Evolutionary conservation across 2,113 vertebrate genomes (phyloP).

Genomic region (Gobio gobio): DNA sequence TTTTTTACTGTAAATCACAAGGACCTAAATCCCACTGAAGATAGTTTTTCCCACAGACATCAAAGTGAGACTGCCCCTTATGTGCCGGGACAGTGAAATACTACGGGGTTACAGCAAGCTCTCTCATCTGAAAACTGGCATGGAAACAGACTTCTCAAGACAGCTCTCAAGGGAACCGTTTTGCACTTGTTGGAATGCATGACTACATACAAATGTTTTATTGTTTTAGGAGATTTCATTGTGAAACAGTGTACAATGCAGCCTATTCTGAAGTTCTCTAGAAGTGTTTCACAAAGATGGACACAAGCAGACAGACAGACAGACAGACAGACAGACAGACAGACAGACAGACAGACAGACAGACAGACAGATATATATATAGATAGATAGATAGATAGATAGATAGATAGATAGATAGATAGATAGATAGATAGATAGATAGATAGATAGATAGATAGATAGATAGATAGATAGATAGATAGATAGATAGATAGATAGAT

Average conservation of each 20-base stretch:
- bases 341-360: not conserved
- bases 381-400: not conserved
- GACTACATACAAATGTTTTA: conserved; percentile 18
- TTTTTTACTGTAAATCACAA: conserved; percentile 23
- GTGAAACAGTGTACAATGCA: not conserved
- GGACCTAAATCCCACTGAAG: conserved; percentile 5
- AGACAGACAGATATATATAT: too few species aligned
- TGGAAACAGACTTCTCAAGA: not conserved
- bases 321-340: not conserved
- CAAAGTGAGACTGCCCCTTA: not conserved
- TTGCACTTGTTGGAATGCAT: not conserved
- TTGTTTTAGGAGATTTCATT: conserved; percentile 7
- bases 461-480: not conserved
- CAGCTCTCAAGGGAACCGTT: not conserved
- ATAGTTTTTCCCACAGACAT: conserved; percentile 2
- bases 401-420: not conserved
- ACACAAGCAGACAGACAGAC: not conserved
- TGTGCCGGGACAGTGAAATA: conserved; percentile 8
- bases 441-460: conserved; percentile 1
- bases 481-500: conserved; percentile 1
- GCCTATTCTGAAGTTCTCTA: not conserved
- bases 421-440: too few species aligned
- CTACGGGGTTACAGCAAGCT: not conserved
- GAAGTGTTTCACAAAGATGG: not conserved
- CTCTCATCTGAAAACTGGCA: not conserved